Evolutionary conservation across 2,888 invertebrate genomes (phyloP).

Genomic region (Drosophila prolongata): DNA sequence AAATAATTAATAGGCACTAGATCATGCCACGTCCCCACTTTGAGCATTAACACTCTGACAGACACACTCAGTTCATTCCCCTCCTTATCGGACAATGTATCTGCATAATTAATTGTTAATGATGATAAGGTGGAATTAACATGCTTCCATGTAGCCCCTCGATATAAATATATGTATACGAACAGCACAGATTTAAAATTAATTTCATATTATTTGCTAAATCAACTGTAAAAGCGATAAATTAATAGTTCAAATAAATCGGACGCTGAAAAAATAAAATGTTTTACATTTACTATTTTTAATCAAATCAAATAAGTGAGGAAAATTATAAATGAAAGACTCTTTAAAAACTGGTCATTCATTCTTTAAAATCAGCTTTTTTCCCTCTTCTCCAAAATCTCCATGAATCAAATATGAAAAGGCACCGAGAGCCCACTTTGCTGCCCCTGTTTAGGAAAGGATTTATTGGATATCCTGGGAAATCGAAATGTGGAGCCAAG

Average conservation of each 20-base stretch:
- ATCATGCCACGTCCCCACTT: slow-evolving; percentile 8
- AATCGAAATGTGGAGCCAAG: slow-evolving; percentile 29
- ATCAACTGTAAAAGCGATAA: slow-evolving; percentile 74
- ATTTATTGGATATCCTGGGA: slow-evolving; percentile 41
- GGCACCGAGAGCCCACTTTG: background rate
- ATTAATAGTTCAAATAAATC: slow-evolving; percentile 68
- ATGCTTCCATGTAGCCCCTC: slow-evolving; percentile 18
- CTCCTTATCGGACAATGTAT: slow-evolving; percentile 32
- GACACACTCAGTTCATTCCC: slow-evolving; percentile 3
- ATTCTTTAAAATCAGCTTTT: background rate
- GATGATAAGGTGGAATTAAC: slow-evolving; percentile 68
- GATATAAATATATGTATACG: slow-evolving; percentile 58
- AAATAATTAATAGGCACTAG: slow-evolving; percentile 34
- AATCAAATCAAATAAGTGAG: too few species aligned
- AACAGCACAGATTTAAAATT: slow-evolving; percentile 57
- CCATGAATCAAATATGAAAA: slow-evolving; percentile 2
- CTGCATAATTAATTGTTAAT: slow-evolving; percentile 76
- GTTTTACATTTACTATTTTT: too few species aligned
- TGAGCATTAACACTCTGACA: slow-evolving; percentile 8
- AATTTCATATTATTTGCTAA: slow-evolving; percentile 65
- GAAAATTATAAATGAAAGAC: background rate
- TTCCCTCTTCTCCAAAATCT: background rate
- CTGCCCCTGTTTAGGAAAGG: slow-evolving; percentile 10
- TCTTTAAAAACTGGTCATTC: background rate
- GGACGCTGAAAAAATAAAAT: background rate